Evolutionary conservation across 2,113 vertebrate species (phyloP).

Genomic region (Caracal caracal): DNA sequence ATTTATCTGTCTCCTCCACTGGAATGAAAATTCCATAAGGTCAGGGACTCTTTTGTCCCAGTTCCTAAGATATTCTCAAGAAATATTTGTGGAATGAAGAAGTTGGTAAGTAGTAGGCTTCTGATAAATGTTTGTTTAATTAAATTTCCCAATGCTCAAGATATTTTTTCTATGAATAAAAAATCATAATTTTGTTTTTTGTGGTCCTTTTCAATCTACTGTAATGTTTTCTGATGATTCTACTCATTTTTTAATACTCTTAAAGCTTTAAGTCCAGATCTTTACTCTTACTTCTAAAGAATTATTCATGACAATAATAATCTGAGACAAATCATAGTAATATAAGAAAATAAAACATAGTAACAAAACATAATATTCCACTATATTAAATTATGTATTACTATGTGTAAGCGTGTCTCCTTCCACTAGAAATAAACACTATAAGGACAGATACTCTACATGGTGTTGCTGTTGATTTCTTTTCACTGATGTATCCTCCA

Average conservation of each 20-base stretch:
- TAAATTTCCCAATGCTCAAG: background rate
- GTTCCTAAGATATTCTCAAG: background rate
- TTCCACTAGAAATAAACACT: background rate
- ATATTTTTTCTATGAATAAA: constrained; percentile 12
- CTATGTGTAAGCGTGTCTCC: background rate
- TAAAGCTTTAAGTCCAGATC: background rate
- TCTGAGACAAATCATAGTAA: background rate
- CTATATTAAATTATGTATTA: background rate
- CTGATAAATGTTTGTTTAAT: background rate
- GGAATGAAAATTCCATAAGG: background rate
- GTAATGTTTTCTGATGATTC: background rate
- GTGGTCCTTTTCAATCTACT: background rate
- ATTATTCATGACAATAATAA: background rate
- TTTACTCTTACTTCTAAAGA: background rate
- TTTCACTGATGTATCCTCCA: background rate
- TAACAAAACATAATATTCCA: background rate
- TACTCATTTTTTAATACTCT: background rate
- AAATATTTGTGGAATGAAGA: background rate
- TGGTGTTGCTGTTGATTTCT: background rate
- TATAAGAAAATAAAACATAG: background rate
- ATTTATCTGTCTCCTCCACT: background rate
- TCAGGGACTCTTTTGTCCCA: background rate
- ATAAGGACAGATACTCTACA: background rate
- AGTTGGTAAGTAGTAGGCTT: background rate
- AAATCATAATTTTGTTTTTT: background rate